Conservation (phyloP, 92 coral and sea anemone species). For the Chrysogorgia sp. region DNA sequence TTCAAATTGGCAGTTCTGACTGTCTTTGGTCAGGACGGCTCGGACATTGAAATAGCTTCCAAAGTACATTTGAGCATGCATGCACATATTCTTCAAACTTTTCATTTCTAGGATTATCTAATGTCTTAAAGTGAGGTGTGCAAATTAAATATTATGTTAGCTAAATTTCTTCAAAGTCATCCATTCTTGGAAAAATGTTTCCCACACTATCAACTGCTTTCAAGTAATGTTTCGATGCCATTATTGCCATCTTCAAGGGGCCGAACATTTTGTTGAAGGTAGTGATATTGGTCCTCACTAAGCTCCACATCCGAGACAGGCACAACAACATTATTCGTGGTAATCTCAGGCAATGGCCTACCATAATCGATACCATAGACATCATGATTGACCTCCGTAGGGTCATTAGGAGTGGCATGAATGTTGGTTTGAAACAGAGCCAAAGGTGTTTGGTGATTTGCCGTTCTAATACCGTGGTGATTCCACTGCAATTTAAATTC, state of each 20-base stretch:
- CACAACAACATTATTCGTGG: conserved; percentile 19
- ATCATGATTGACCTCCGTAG: background rate
- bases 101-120: too few relatives aligned
- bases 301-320: background rate
- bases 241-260: conserved; percentile 42
- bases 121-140: too few relatives aligned
- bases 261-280: conserved; percentile 25
- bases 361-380: background rate
- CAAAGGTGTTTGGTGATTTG: background rate
- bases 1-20: too few relatives aligned
- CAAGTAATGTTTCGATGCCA: conserved; percentile 36
- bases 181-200: conserved; percentile 2
- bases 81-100: too few relatives aligned
- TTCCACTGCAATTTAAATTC: background rate
- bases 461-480: background rate
- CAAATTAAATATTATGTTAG: background rate
- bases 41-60: too few relatives aligned
- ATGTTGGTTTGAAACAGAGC: background rate
- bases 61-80: too few relatives aligned
- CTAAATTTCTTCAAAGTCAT: conserved; percentile 1
- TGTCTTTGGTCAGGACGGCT: too few relatives aligned
- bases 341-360: background rate
- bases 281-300: conserved; percentile 20
- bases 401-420: background rate
- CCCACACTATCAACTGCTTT: conserved; percentile 7